phyloP scores from a whole-genome alignment of 35 echinoderm and acorn worm species.

The Nesometra sesokonis region DNA sequence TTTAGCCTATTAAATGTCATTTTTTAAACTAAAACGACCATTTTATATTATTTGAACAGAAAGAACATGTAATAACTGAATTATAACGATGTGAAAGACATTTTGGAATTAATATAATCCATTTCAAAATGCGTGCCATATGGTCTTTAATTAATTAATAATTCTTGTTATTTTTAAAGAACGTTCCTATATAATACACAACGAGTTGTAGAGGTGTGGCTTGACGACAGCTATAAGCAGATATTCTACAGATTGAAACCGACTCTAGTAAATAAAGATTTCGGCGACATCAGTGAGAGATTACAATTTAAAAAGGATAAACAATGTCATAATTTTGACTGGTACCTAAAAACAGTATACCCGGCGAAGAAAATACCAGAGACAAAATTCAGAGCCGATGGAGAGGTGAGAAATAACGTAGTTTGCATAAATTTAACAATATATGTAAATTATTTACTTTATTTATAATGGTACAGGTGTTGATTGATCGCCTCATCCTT shows the following conservation, averaged over 20 bases:
- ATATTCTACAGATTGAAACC: slow-evolving; percentile 61
- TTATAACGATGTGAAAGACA: too few relatives aligned
- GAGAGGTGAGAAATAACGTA: slow-evolving; percentile 33
- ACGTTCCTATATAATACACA: slow-evolving; percentile 75
- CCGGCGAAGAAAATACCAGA: slow-evolving; percentile 56
- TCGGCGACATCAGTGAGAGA: slow-evolving; percentile 46
- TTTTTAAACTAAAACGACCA: not conserved
- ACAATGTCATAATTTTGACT: slow-evolving; percentile 65
- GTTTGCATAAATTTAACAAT: not conserved
- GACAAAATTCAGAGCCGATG: slow-evolving; percentile 32
- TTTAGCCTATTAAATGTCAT: too few relatives aligned
- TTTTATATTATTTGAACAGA: too few relatives aligned
- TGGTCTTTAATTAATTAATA: not conserved
- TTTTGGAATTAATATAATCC: too few relatives aligned
- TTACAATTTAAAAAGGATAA: slow-evolving; percentile 30
- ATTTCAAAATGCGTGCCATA: too few relatives aligned
- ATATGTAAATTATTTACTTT: not conserved
- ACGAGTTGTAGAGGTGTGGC: slow-evolving; percentile 71
- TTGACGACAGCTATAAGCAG: slow-evolving; percentile 62
- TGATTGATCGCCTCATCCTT: too few relatives aligned
- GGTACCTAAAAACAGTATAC: slow-evolving; percentile 70
- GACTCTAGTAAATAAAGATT: slow-evolving; percentile 19
- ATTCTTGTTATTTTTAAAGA: slow-evolving; percentile 14
- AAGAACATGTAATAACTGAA: too few relatives aligned
- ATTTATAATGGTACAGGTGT: not conserved